These are phyloP conservation scores for Hydropsyche tenuis DNA, from an alignment of 1,140 invertebrate genomes.

Conservation along the genomic window DNA sequence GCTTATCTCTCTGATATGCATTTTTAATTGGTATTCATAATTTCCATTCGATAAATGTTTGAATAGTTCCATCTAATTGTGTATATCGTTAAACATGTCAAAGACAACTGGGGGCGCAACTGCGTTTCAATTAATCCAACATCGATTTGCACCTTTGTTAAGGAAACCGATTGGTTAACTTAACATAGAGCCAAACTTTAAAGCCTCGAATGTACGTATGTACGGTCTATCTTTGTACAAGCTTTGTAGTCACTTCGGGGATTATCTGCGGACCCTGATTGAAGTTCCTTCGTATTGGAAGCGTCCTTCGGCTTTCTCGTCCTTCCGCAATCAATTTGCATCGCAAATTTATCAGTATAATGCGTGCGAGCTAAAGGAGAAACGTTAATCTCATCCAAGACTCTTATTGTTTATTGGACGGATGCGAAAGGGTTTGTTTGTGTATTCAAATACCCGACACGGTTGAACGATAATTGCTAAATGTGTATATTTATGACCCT, in stretches of 20 bases:
- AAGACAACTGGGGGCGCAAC: too few relatives aligned
- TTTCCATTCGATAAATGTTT: too few relatives aligned
- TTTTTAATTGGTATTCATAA: too few relatives aligned
- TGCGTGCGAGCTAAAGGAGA: background rate
- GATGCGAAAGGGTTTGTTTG: slow-evolving; percentile 48
- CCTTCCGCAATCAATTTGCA: slow-evolving; percentile 47
- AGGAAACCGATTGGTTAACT: background rate
- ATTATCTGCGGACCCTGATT: too few relatives aligned
- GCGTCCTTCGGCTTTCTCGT: background rate
- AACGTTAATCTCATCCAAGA: slow-evolving; percentile 36
- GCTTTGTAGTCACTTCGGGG: slow-evolving; percentile 8
- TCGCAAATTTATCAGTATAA: slow-evolving; percentile 49
- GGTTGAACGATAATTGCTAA: slow-evolving; percentile 44
- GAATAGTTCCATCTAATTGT: too few relatives aligned
- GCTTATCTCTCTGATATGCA: too few relatives aligned
- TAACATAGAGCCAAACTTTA: background rate
- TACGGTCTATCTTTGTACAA: background rate
- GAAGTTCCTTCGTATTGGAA: background rate
- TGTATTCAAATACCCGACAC: slow-evolving; percentile 47
- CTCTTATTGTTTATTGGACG: slow-evolving; percentile 49
- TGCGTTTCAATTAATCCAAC: background rate
- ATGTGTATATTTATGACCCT: slow-evolving; percentile 43
- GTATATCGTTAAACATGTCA: too few relatives aligned
- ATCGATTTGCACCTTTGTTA: background rate
- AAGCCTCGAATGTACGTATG: background rate